Percentiles rank a stretch among this genome's conserved stretches.
phyloP scores from a whole-genome alignment of 2,888 invertebrate genomes.

The Drosophila conformis region DNA sequence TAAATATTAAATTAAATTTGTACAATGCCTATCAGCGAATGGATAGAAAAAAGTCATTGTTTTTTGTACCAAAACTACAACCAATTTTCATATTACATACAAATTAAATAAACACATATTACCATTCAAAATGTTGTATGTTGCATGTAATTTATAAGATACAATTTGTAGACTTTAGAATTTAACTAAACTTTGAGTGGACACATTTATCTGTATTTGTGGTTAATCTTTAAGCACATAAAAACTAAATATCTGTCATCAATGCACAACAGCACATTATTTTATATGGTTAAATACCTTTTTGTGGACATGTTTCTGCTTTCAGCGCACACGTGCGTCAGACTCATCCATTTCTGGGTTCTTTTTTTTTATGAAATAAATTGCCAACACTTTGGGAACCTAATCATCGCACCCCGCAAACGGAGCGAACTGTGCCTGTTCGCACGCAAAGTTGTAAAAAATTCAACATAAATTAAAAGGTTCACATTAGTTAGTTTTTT shows the following conservation, averaged over 20 bases:
- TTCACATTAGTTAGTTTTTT: conserved; percentile 68
- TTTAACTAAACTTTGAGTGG: background rate
- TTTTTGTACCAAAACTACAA: background rate
- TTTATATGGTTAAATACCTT: conserved; percentile 3
- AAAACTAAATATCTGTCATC: conserved; percentile 25
- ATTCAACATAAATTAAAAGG: conserved; percentile 71
- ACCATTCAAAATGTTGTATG: background rate
- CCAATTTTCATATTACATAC: background rate
- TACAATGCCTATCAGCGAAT: background rate
- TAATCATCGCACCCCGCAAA: conserved; percentile 47
- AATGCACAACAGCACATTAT: conserved; percentile 1
- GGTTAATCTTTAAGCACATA: conserved; percentile 26
- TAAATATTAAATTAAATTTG: background rate
- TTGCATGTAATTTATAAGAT: background rate
- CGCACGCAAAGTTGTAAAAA: conserved; percentile 49
- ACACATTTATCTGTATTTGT: background rate
- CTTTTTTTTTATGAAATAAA: conserved; percentile 31
- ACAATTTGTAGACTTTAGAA: background rate
- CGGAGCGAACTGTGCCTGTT: conserved; percentile 25
- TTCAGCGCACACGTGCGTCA: conserved; percentile 39
- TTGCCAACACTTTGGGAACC: conserved; percentile 48
- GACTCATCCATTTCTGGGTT: background rate
- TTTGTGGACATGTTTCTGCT: conserved; percentile 17
- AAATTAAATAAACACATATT: background rate
- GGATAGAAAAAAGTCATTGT: accelerated